phyloP scores from a whole-genome alignment of 2,113 vertebrate species.

The Oryctolagus cuniculus region mOryCun1.1 NC_091442.1:61312501-61313000 shows the following conservation, averaged over 20 bases:
- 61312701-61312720: neutral
- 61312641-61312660: neutral
- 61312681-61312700: neutral
- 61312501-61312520: neutral
- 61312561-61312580: neutral
- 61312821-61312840: neutral
- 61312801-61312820: neutral
- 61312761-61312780: neutral
- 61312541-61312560: neutral
- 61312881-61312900: neutral
- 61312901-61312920: neutral
- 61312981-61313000: neutral
- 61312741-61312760: no score
- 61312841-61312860: neutral
- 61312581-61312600: neutral
- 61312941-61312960: neutral
- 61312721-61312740: neutral
- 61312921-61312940: neutral
- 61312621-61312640: no score
- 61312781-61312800: neutral
- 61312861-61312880: neutral
- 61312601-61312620: accelerated
- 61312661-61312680: neutral
- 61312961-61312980: neutral
- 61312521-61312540: neutral